These are phyloP conservation scores for Hemicentrotus pulcherrimus DNA, from an alignment of 35 echinoderm and acorn worm species.

Conservation along the genomic window DNA sequence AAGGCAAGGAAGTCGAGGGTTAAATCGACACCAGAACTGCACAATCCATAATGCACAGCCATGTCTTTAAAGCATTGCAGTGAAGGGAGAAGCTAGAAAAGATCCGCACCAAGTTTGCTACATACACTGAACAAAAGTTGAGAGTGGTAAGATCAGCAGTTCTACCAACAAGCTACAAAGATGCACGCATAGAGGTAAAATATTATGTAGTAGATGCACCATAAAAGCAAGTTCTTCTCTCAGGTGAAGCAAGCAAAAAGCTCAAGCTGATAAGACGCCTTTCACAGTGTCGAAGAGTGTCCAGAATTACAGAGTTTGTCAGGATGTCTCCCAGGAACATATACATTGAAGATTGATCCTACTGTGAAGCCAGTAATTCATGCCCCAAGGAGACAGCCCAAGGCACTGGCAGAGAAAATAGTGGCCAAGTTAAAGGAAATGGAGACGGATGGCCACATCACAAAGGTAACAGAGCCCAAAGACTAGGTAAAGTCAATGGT, in stretches of 20 bases:
- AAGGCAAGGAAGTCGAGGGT: slow-evolving; percentile 33
- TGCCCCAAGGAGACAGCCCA: slow-evolving; percentile 66
- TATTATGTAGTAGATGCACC: slow-evolving; percentile 67
- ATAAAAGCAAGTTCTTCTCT: slow-evolving; percentile 60
- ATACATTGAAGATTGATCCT: slow-evolving; percentile 74
- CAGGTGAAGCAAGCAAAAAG: slow-evolving; percentile 49
- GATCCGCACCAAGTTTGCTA: slow-evolving; percentile 56
- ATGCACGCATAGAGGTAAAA: slow-evolving; percentile 26
- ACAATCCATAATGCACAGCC: slow-evolving; percentile 64
- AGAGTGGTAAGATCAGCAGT: slow-evolving; percentile 49
- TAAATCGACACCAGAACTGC: slow-evolving; percentile 73
- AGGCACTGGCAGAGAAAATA: slow-evolving; percentile 51
- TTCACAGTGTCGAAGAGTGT: slow-evolving; percentile 64
- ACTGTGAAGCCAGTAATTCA: slow-evolving; percentile 71
- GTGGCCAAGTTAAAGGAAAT: slow-evolving; percentile 62
- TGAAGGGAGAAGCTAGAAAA: background rate
- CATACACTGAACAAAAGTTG: slow-evolving; percentile 64
- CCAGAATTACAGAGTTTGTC: slow-evolving; percentile 53
- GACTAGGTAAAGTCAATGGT: slow-evolving; percentile 73
- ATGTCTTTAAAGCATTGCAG: slow-evolving; percentile 36
- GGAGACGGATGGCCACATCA: slow-evolving; percentile 60
- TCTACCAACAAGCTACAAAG: slow-evolving; percentile 58
- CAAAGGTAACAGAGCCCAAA: slow-evolving; percentile 60
- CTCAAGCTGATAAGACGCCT: slow-evolving; percentile 54
- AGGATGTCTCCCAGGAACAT: slow-evolving; percentile 73